These are phyloP conservation scores for Madoqua kirkii DNA, from an alignment of 2,113 vertebrate species.

Conservation along the genomic window DNA sequence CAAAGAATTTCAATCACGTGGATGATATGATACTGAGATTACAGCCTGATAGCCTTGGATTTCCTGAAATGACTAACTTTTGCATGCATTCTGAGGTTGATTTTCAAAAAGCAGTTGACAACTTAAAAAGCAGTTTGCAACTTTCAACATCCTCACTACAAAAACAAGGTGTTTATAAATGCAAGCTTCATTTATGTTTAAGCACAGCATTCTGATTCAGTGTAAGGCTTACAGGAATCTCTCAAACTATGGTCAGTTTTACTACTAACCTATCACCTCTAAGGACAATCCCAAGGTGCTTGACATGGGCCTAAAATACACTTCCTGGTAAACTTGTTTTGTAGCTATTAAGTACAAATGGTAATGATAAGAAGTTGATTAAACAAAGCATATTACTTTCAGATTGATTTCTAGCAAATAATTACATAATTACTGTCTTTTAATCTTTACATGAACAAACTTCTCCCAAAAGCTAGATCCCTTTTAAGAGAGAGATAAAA, in stretches of 20 bases:
- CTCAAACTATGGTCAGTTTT: background rate
- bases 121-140: background rate
- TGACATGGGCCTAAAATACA: background rate
- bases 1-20: background rate
- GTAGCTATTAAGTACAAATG: background rate
- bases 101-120: background rate
- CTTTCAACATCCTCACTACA: background rate
- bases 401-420: background rate
- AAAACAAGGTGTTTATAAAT: background rate
- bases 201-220: background rate
- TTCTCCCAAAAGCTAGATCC: background rate
- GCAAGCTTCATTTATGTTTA: background rate
- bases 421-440: background rate
- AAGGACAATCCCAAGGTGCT: background rate
- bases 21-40: background rate
- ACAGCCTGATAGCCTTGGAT: background rate
- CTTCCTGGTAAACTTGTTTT: constrained; percentile 1
- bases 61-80: background rate
- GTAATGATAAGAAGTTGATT: background rate
- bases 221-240: background rate
- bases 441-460: background rate
- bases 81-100: background rate
- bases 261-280: background rate
- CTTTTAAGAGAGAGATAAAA: background rate
- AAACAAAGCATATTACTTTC: background rate